Conservation (phyloP, 2,888 invertebrate genomes). For the Apoda limacodes region DNA sequence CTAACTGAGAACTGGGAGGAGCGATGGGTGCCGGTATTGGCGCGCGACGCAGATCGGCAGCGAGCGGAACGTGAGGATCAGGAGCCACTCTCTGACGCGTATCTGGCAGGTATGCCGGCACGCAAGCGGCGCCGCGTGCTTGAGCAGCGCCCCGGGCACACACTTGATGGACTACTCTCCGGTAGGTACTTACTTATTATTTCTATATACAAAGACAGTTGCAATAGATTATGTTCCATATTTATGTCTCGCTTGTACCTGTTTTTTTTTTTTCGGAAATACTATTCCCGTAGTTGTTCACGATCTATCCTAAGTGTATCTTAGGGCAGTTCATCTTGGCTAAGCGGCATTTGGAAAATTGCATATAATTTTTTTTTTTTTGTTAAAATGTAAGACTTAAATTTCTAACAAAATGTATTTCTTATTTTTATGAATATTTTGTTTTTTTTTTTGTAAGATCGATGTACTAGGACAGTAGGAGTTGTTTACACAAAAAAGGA, state of each 20-base stretch:
- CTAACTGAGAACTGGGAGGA: constrained; percentile 49
- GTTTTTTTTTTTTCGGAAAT: too few relatives aligned
- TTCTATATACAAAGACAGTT: not conserved
- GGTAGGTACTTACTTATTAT: constrained; percentile 29
- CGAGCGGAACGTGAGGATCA: constrained; percentile 70
- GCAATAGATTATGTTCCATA: constrained; percentile 1
- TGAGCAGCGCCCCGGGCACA: constrained; percentile 34
- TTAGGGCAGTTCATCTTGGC: too few relatives aligned
- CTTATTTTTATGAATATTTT: too few relatives aligned
- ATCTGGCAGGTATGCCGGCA: constrained; percentile 89
- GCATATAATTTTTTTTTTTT: too few relatives aligned
- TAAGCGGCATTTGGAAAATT: too few relatives aligned
- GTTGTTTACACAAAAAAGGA: too few relatives aligned
- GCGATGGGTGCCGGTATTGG: constrained; percentile 88
- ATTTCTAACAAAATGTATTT: too few relatives aligned
- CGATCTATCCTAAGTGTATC: too few relatives aligned
- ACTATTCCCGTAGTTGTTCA: too few relatives aligned
- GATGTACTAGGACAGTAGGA: too few relatives aligned
- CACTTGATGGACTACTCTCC: constrained; percentile 36
- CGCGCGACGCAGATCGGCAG: constrained; percentile 82
- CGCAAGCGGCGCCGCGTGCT: constrained; percentile 84
- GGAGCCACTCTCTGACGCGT: constrained; percentile 85
- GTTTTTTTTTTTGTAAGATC: too few relatives aligned
- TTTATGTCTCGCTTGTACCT: not conserved
- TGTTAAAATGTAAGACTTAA: too few relatives aligned